Conservation (phyloP, 2,888 invertebrate species). For the Acrocera orbiculus region DNA sequence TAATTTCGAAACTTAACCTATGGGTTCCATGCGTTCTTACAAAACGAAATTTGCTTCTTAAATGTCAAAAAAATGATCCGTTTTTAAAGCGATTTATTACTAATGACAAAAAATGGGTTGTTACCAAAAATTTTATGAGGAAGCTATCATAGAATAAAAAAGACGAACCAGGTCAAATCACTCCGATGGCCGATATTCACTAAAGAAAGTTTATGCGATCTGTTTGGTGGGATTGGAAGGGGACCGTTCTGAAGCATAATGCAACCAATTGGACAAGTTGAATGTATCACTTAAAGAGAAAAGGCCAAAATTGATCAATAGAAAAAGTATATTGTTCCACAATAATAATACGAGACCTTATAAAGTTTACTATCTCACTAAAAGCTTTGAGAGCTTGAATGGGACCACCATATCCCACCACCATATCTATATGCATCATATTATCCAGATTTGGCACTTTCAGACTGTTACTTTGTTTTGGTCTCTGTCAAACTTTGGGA, state of each 20-base stretch:
- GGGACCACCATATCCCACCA: too few relatives aligned
- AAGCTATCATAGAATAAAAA: not conserved
- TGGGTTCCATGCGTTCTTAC: too few relatives aligned
- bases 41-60: too few relatives aligned
- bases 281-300: slow-evolving; percentile 4
- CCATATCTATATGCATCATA: not conserved
- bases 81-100: not conserved
- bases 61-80: not conserved
- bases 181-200: not conserved
- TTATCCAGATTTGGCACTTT: not conserved
- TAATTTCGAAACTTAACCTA: too few relatives aligned
- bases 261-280: slow-evolving; percentile 13
- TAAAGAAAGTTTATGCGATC: slow-evolving; percentile 11
- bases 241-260: slow-evolving; percentile 12
- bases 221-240: slow-evolving; percentile 15
- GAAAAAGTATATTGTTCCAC: too few relatives aligned
- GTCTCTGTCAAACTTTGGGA: not conserved
- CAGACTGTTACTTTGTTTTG: not conserved
- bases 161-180: not conserved
- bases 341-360: slow-evolving; percentile 1
- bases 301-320: too few relatives aligned
- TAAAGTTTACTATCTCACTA: slow-evolving; percentile 12
- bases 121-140: not conserved
- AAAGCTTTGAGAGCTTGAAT: slow-evolving; percentile 13
- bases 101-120: not conserved